Evolutionary conservation across 1,140 invertebrate species (phyloP).

Genomic region (Cyclina sinensis): DNA sequence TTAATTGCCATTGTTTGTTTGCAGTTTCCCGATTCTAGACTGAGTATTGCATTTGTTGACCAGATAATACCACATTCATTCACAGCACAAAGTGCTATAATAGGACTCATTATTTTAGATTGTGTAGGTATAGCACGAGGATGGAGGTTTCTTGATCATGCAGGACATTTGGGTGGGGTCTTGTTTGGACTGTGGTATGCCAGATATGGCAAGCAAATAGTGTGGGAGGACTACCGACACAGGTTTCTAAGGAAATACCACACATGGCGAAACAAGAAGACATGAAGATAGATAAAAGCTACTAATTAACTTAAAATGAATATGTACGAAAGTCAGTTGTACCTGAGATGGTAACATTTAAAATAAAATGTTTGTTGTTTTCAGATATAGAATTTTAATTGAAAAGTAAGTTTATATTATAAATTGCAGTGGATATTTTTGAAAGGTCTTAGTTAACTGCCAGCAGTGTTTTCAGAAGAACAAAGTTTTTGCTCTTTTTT

Average conservation of each 20-base stretch:
- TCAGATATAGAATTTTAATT: no score
- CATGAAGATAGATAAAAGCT: no score
- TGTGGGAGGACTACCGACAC: not conserved
- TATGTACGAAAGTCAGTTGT: no score
- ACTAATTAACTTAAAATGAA: no score
- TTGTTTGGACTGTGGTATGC: conserved; percentile 93
- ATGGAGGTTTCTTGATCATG: conserved; percentile 98
- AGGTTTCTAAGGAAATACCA: not conserved
- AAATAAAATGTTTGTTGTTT: no score
- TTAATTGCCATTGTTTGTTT: conserved; percentile 95
- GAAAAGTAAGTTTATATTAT: no score
- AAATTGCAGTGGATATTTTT: no score
- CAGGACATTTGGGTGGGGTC: conserved; percentile 97
- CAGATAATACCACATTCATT: conserved; percentile 93
- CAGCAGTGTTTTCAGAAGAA: no score
- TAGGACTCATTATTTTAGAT: conserved; percentile 94
- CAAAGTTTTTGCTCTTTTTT: no score
- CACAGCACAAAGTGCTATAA: conserved; percentile 93
- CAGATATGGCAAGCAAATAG: conserved; percentile 29
- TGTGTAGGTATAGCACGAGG: conserved; percentile 92
- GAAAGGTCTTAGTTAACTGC: no score
- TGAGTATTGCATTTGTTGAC: conserved; percentile 95
- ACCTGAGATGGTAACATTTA: no score
- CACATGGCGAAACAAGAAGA: not conserved
- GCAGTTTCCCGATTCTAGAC: conserved; percentile 93